phyloP scores from a whole-genome alignment of 1,140 invertebrate species.

The Berghia stephanieae region DNA sequence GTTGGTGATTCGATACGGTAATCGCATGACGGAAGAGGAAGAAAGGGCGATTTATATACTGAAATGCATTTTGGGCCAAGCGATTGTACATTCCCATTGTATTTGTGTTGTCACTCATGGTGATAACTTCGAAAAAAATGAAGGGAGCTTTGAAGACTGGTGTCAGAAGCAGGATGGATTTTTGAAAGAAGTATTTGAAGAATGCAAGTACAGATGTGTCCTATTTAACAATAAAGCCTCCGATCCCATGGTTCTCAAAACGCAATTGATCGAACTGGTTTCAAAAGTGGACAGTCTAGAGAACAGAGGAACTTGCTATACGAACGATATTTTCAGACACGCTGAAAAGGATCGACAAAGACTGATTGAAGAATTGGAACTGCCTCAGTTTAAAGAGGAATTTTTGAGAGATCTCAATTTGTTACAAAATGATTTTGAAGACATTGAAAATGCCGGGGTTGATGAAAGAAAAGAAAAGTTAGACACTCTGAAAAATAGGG shows the following conservation, averaged over 20 bases:
- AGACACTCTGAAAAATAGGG: neutral
- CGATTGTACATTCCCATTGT: neutral
- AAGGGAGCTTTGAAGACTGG: neutral
- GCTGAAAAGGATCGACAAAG: neutral
- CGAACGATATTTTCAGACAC: neutral
- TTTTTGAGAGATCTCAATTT: neutral
- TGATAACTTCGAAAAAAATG: neutral
- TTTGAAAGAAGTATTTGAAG: neutral
- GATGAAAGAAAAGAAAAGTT: neutral
- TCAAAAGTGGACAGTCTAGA: neutral
- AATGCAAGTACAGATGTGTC: conserved; percentile 4
- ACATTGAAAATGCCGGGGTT: neutral
- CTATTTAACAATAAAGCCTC: conserved; percentile 1
- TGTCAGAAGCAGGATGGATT: neutral
- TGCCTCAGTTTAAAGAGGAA: neutral
- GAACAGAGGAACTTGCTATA: neutral
- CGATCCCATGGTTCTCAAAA: neutral
- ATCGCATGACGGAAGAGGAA: conserved; percentile 8
- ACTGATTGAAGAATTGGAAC: neutral
- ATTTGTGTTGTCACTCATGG: conserved; percentile 11
- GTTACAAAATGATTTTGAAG: neutral
- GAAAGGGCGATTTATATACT: neutral
- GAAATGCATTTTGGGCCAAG: neutral
- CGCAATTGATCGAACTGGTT: neutral
- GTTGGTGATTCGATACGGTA: neutral